Evolutionary conservation across 1,140 invertebrate genomes (phyloP).

Genomic region (Macrotrachela quadricornifera): DNA sequence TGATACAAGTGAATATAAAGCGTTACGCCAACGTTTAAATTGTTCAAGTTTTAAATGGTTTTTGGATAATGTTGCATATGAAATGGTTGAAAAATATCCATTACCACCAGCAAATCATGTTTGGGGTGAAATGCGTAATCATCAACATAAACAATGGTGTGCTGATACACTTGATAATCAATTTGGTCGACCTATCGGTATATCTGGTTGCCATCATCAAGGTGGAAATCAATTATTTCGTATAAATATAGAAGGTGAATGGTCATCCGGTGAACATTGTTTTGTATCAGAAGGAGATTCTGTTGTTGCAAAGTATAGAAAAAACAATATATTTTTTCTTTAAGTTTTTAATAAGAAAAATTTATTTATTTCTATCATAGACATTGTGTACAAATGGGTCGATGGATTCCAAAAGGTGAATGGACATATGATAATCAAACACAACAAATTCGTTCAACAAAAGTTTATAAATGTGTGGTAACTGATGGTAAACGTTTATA

Average conservation of each 20-base stretch:
- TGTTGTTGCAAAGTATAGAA: background rate
- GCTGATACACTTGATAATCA: background rate
- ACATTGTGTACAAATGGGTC: background rate
- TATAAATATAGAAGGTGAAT: conserved; percentile 8
- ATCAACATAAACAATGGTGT: background rate
- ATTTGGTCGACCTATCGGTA: conserved; percentile 4
- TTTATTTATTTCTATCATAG: too few relatives aligned
- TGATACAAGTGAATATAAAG: conserved; percentile 49
- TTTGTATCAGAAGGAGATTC: conserved; percentile 4
- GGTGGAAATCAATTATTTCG: conserved; percentile 7
- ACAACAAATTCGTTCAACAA: background rate
- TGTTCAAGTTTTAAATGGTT: conserved; percentile 90
- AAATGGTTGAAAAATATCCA: conserved; percentile 77
- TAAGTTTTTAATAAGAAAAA: too few relatives aligned
- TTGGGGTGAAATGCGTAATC: conserved; percentile 57
- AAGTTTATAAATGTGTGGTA: background rate
- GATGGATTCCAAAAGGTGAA: background rate
- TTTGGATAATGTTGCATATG: conserved; percentile 88
- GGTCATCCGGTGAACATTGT: conserved; percentile 8
- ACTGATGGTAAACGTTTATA: background rate
- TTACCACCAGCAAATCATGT: conserved; percentile 75
- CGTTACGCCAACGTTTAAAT: conserved; percentile 30
- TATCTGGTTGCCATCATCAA: conserved; percentile 7
- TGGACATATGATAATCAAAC: background rate
- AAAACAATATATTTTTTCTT: too few relatives aligned